phyloP scores from a whole-genome alignment of 2,113 vertebrate genomes.

The Egretta garzetta region DNA sequence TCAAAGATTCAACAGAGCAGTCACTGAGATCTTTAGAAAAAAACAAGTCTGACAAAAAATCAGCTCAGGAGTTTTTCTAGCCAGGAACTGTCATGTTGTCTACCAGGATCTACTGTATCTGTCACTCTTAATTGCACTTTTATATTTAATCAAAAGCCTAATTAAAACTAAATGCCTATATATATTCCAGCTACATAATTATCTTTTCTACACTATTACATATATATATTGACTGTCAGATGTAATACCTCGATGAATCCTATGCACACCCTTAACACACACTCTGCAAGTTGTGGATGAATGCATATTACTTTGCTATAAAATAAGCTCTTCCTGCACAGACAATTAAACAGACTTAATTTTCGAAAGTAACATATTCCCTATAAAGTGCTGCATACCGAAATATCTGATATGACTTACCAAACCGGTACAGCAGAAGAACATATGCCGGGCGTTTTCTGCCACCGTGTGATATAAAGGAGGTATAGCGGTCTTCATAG shows the following conservation, averaged over 20 bases:
- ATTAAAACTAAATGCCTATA: conserved; percentile 25
- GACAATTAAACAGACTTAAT: neutral
- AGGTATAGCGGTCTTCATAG: neutral
- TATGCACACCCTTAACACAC: neutral
- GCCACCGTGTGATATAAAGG: conserved; percentile 56
- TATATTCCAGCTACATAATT: neutral
- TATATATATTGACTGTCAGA: neutral
- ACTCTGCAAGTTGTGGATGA: neutral
- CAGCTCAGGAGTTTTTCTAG: neutral
- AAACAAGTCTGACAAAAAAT: neutral
- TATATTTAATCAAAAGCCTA: conserved; percentile 18
- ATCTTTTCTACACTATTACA: neutral
- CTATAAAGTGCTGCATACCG: neutral
- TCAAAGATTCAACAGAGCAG: neutral
- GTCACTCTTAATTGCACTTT: neutral
- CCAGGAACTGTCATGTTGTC: neutral
- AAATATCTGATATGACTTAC: neutral
- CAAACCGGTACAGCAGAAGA: neutral
- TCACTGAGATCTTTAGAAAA: neutral
- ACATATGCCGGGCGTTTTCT: neutral
- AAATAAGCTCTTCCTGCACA: neutral
- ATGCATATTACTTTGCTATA: neutral
- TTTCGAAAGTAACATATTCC: neutral
- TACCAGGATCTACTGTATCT: neutral
- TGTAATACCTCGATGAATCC: neutral